Evolutionary conservation across 2,888 invertebrate genomes (phyloP).

Genomic region (Trilocha varians): DNA sequence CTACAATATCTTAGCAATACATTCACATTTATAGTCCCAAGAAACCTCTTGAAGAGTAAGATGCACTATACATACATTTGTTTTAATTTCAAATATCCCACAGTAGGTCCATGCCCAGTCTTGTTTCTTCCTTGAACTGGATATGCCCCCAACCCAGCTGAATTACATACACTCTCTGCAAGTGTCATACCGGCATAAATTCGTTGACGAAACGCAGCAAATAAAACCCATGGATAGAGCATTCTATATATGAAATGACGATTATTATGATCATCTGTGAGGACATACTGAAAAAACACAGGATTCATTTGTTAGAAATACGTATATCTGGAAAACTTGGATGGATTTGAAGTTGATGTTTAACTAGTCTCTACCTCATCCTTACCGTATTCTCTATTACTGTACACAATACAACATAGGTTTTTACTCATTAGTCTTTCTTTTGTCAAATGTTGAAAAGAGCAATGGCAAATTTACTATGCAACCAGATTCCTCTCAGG

Average conservation of each 20-base stretch:
- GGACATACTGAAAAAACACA: constrained; percentile 80
- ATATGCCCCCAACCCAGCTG: constrained; percentile 93
- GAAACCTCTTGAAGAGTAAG: neutral
- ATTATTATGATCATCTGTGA: constrained; percentile 82
- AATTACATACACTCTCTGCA: constrained; percentile 94
- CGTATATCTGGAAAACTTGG: too few species aligned
- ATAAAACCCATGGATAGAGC: constrained; percentile 89
- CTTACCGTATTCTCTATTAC: too few species aligned
- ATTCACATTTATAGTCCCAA: neutral
- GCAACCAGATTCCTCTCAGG: too few species aligned
- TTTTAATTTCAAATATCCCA: constrained; percentile 76
- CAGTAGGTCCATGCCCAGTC: constrained; percentile 89
- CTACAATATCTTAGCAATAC: too few species aligned
- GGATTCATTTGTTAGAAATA: too few species aligned
- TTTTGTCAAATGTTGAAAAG: too few species aligned
- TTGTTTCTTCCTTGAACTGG: constrained; percentile 81
- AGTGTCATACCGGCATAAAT: constrained; percentile 92
- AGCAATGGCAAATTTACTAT: too few species aligned
- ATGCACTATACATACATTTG: constrained; percentile 59
- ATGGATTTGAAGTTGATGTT: too few species aligned
- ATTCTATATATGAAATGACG: constrained; percentile 84
- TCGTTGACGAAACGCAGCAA: constrained; percentile 90
- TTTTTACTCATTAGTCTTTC: too few species aligned
- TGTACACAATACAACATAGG: too few species aligned
- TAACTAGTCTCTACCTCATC: too few species aligned